Percentiles rank a stretch among this genome's conserved stretches.
phyloP scores from a whole-genome alignment of 1,140 invertebrate genomes.

The Phymorhynchus buccinoides region DNA sequence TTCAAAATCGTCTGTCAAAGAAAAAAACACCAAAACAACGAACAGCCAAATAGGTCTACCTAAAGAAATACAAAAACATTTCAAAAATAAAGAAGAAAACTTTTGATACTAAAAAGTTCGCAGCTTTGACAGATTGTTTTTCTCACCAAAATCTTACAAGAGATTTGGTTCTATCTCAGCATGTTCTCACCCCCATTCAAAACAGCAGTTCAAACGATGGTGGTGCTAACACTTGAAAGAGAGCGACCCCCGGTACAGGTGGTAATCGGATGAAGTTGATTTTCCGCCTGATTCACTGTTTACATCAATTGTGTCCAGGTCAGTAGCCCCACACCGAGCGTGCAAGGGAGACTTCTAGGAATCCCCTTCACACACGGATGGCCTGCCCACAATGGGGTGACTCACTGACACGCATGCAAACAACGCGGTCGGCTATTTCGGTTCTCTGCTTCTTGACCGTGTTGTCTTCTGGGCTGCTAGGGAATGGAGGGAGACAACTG shows the following conservation, averaged over 20 bases:
- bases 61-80: no score
- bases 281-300: conserved; percentile 10
- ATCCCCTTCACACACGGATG: not conserved
- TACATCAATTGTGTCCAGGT: conserved; percentile 24
- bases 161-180: no score
- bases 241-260: not conserved
- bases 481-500: not conserved
- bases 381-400: not conserved
- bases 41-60: no score
- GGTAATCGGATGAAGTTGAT: conserved; percentile 22
- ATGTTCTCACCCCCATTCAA: no score
- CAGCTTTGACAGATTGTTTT: no score
- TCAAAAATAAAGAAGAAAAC: no score
- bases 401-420: conserved; percentile 12
- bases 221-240: not conserved
- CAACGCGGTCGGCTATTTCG: not conserved
- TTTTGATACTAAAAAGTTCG: no score
- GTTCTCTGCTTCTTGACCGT: not conserved
- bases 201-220: no score
- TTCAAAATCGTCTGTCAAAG: no score
- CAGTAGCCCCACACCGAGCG: not conserved
- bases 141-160: no score
- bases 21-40: no score
- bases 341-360: not conserved
- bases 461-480: not conserved